Evolutionary conservation across 1,140 invertebrate species (phyloP).

Genomic region (Harpegnathos saltator): DNA sequence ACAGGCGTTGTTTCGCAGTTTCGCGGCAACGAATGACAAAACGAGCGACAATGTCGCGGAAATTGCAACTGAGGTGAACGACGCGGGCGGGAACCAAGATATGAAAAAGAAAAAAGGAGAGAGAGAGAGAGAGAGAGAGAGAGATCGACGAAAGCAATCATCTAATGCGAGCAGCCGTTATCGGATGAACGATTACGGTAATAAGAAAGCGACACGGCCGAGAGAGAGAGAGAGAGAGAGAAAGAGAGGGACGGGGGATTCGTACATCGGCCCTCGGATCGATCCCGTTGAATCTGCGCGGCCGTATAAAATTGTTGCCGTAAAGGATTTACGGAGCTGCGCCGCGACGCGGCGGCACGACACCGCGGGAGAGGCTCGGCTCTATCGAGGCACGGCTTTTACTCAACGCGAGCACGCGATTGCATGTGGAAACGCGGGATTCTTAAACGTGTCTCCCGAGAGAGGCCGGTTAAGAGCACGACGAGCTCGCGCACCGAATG

Average conservation of each 20-base stretch:
- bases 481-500: slow-evolving; percentile 10
- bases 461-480: slow-evolving; percentile 29
- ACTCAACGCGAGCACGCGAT: slow-evolving; percentile 47
- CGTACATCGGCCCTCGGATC: slow-evolving; percentile 46
- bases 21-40: not conserved
- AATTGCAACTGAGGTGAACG: not conserved
- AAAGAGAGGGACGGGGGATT: no score
- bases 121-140: slow-evolving; percentile 2
- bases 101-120: no score
- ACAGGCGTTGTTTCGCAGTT: slow-evolving; percentile 21
- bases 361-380: slow-evolving; percentile 37
- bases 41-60: slow-evolving; percentile 16
- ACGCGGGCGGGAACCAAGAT: not conserved
- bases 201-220: slow-evolving; percentile 6
- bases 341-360: slow-evolving; percentile 40
- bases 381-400: slow-evolving; percentile 56
- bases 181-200: slow-evolving; percentile 45
- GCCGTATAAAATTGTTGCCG: slow-evolving; percentile 66
- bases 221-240: no score
- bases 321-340: slow-evolving; percentile 62
- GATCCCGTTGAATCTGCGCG: slow-evolving; percentile 62
- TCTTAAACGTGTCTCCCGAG: slow-evolving; percentile 57
- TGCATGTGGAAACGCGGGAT: slow-evolving; percentile 65
- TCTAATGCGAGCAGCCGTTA: slow-evolving; percentile 37
- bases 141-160: slow-evolving; percentile 21